Percentiles rank a stretch among this genome's conserved stretches.
These are phyloP conservation scores for Poecilia gillii DNA, from an alignment of 2,797 vertebrate species.

Conservation along the genomic window DNA sequence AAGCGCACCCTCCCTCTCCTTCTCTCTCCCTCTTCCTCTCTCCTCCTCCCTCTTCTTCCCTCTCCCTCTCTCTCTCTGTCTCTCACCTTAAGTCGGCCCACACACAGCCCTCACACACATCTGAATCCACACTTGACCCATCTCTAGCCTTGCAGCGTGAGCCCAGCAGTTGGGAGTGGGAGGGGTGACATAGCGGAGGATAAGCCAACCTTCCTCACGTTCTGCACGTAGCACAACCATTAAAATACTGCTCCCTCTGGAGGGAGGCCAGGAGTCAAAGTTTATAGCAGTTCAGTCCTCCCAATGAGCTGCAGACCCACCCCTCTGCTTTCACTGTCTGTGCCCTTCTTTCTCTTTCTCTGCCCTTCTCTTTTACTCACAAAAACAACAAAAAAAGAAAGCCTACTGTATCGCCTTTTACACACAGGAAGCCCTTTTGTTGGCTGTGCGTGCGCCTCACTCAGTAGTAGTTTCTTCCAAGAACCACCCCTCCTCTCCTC, in stretches of 20 bases:
- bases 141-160: slow-evolving; percentile 61
- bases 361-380: slow-evolving; percentile 13
- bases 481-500: slow-evolving; percentile 1
- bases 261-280: slow-evolving; percentile 78
- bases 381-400: slow-evolving; percentile 12
- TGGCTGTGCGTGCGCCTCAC: slow-evolving; percentile 31
- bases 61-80: not conserved
- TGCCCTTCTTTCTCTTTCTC: slow-evolving; percentile 30
- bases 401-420: slow-evolving; percentile 30
- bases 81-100: slow-evolving; percentile 33
- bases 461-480: slow-evolving; percentile 27
- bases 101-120: slow-evolving; percentile 18
- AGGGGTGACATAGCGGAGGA: slow-evolving; percentile 63
- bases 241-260: slow-evolving; percentile 83
- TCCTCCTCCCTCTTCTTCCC: too few species aligned
- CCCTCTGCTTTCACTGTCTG: slow-evolving; percentile 45
- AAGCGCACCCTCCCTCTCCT: not conserved
- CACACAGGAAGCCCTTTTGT: slow-evolving; percentile 69
- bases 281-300: slow-evolving; percentile 75
- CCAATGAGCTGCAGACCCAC: slow-evolving; percentile 50
- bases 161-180: slow-evolving; percentile 53
- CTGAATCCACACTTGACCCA: slow-evolving; percentile 62
- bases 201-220: slow-evolving; percentile 79
- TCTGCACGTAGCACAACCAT: slow-evolving; percentile 85
- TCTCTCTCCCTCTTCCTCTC: not conserved